Base-by-base conservation (phyloP, 92 coral and sea anemone genomes). In the Porites cylindrica region DNA sequence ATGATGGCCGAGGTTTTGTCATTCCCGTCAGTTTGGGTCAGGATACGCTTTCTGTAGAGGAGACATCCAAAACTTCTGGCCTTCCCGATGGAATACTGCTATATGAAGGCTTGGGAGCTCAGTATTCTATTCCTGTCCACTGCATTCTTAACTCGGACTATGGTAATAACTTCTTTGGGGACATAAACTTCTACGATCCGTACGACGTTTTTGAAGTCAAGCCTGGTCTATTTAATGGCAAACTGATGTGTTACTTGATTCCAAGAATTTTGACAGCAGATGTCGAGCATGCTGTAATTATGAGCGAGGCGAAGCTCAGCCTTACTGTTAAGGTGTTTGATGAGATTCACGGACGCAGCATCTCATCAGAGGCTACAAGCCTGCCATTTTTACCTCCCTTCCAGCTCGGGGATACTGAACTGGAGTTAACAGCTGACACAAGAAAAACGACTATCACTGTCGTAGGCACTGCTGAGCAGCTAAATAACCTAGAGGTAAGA, bases 301-400 rank as follows among this genome's bases (percentile, higher is more conserved):
- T 77, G 10, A 70, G 51, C 17, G 91, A 90, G 2, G 86, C 81
- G 11, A 84, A 86, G 53, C 73, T 97, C 83, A 92, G 85, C 47
- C 93, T 97, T 53, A 77, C 80, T 9, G 99, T 95, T 2, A 90
- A 76, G 78, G 91, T 97, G 20, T 90, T 74, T 60, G 99, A 97
- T 14, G 93, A 94, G 80, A 84, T 92, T 47, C 95, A 94, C 72
- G 96, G 93, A 16, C 86, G 87, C 14, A 96, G 85, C 82, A 50
- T 86, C 43, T 79, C 94, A 12, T 95, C 99, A 2, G 95, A 89
- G 24, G 77, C 91, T 17, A 61, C 90, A 4, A 74, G 84, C 1
- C 68, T 97, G 77, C 92, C 93, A 14, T 97, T 93, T 84, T 83
- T 95, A 18, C 97, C 99, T 6, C 96, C 98, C 52, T 97, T 95